A percentile compares a stretch with the other conserved stretches of the same genome.
Evolutionary conservation across 2,797 vertebrate genomes (phyloP).

Genomic region (Clarias fuscus): DNA sequence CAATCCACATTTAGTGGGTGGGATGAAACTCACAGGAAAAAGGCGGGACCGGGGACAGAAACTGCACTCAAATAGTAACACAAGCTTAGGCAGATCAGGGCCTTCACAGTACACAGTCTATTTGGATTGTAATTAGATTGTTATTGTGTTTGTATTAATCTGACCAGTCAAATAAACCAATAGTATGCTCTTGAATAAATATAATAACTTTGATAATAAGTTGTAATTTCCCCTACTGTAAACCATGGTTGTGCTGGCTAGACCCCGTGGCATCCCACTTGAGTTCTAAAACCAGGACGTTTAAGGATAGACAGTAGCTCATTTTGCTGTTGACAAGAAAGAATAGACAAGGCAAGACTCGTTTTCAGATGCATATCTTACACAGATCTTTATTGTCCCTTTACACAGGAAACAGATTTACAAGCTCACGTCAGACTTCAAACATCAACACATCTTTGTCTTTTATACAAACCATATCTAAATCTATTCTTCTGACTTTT

Average conservation of each 20-base stretch:
- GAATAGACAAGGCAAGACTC: constrained; percentile 43
- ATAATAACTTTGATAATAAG: neutral
- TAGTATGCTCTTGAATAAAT: neutral
- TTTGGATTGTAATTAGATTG: neutral
- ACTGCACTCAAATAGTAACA: neutral
- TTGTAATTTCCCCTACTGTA: neutral
- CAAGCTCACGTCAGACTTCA: constrained; percentile 49
- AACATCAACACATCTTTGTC: constrained; percentile 51
- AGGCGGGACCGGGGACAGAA: neutral
- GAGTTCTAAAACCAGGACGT: neutral
- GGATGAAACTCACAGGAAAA: neutral
- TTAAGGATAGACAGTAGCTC: neutral
- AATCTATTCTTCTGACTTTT: constrained; percentile 51
- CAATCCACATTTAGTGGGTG: neutral
- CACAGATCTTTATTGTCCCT: constrained; percentile 82
- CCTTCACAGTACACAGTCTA: neutral
- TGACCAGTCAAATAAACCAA: neutral
- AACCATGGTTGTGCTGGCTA: neutral
- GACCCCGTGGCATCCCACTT: neutral
- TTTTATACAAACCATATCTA: constrained; percentile 38
- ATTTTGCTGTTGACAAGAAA: neutral
- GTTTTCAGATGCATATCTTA: constrained; percentile 74
- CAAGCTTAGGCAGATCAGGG: neutral
- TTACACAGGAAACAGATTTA: constrained; percentile 72
- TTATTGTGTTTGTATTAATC: neutral